Conservation (phyloP, 1,140 invertebrate species). For the Oreohelix idahoensis region DNA sequence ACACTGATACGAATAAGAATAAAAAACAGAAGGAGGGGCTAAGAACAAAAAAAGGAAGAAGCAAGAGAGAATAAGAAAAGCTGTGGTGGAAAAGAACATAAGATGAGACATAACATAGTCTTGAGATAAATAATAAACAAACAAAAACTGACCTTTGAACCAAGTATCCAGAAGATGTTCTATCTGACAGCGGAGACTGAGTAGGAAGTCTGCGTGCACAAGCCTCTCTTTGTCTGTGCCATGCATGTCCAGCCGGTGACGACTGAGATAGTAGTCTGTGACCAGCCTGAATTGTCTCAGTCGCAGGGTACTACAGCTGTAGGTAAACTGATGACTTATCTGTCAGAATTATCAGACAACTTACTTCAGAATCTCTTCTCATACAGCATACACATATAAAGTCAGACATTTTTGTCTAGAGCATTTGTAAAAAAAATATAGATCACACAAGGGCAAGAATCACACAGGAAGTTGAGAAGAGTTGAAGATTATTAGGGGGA, state of each 20-base stretch:
- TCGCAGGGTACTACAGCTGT: constrained; percentile 44
- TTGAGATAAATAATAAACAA: not conserved
- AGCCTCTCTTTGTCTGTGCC: constrained; percentile 45
- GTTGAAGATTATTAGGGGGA: too few relatives aligned
- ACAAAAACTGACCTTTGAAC: constrained; percentile 56
- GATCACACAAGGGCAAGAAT: too few relatives aligned
- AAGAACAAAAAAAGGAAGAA: not conserved
- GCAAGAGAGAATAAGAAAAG: not conserved
- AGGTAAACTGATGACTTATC: not conserved
- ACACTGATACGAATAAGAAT: not conserved
- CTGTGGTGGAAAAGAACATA: not conserved
- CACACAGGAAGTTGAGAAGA: too few relatives aligned
- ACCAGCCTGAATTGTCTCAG: constrained; percentile 65
- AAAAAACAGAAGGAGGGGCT: not conserved
- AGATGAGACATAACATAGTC: too few relatives aligned
- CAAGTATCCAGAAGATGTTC: constrained; percentile 60
- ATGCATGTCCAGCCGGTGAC: constrained; percentile 34
- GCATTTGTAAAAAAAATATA: too few relatives aligned
- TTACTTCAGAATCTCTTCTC: not conserved
- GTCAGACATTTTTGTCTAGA: not conserved
- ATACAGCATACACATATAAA: not conserved
- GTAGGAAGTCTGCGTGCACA: constrained; percentile 61
- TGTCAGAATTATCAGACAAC: not conserved
- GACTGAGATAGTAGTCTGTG: constrained; percentile 57
- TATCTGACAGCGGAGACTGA: constrained; percentile 55